Conservation (phyloP, 2,888 invertebrate genomes). For the Mantis religiosa region DNA sequence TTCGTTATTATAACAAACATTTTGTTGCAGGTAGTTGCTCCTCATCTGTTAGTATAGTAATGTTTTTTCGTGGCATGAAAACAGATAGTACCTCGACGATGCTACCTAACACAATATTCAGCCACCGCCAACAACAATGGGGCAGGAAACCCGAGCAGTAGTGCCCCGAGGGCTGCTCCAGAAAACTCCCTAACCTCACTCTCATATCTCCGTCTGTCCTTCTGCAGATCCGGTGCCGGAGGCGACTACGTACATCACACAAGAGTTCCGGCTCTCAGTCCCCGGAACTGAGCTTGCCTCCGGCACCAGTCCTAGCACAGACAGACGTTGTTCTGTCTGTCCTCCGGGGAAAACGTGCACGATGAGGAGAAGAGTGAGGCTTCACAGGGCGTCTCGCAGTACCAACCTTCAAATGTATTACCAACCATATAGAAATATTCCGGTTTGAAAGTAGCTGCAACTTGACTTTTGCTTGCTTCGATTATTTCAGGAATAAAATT, state of each 20-base stretch:
- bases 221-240: background rate
- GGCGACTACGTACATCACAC: background rate
- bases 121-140: background rate
- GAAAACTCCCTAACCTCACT: background rate
- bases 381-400: background rate
- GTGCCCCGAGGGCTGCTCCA: background rate
- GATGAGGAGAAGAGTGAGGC: background rate
- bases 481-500: too few species aligned
- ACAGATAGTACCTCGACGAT: too few species aligned
- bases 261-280: background rate
- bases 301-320: background rate
- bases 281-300: slow-evolving; percentile 3
- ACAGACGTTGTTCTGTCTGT: background rate
- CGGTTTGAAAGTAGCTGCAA: too few species aligned
- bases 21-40: too few species aligned
- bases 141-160: background rate
- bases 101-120: background rate
- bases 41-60: too few species aligned
- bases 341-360: background rate
- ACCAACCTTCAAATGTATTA: too few species aligned
- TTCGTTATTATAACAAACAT: too few species aligned
- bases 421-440: too few species aligned
- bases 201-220: background rate
- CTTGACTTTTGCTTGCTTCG: too few species aligned
- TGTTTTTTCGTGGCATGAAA: too few species aligned